Evolutionary conservation across 1,140 invertebrate genomes (phyloP).

Genomic region (Meloidogyne hapla): DNA sequence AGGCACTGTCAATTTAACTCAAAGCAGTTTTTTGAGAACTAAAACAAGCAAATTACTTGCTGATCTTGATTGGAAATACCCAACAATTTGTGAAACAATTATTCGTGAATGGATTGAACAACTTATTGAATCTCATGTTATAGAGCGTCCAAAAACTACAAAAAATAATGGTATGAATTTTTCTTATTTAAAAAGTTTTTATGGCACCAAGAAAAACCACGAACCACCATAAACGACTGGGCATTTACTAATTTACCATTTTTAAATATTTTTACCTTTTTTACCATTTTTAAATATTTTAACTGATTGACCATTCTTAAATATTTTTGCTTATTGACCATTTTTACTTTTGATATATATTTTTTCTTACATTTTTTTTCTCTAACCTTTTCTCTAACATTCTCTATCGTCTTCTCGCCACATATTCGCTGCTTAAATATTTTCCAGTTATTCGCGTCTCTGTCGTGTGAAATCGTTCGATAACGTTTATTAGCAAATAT

Average conservation of each 20-base stretch:
- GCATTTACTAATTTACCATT: too few relatives aligned
- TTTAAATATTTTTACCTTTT: too few relatives aligned
- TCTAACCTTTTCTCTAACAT: neutral
- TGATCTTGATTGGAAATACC: slow-evolving; percentile 41
- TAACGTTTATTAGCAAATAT: neutral
- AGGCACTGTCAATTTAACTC: slow-evolving; percentile 42
- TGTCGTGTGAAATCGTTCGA: neutral
- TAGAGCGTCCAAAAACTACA: neutral
- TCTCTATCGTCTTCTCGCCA: neutral
- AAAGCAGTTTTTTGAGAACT: slow-evolving; percentile 45
- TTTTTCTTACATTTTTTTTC: neutral
- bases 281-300: too few relatives aligned
- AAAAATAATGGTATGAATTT: neutral
- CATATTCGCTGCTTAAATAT: neutral
- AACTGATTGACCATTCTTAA: too few relatives aligned
- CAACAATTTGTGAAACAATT: slow-evolving; percentile 27
- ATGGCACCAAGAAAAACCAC: neutral
- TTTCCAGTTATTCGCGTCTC: neutral
- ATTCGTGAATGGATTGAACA: neutral
- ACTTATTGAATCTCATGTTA: neutral
- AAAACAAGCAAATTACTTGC: slow-evolving; percentile 54
- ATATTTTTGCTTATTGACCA: too few relatives aligned
- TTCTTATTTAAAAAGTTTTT: neutral
- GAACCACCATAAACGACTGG: too few relatives aligned
- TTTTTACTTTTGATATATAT: too few relatives aligned